These are phyloP conservation scores for Cariama cristata DNA, from an alignment of 2,113 vertebrate genomes.

Conservation along the genomic window DNA sequence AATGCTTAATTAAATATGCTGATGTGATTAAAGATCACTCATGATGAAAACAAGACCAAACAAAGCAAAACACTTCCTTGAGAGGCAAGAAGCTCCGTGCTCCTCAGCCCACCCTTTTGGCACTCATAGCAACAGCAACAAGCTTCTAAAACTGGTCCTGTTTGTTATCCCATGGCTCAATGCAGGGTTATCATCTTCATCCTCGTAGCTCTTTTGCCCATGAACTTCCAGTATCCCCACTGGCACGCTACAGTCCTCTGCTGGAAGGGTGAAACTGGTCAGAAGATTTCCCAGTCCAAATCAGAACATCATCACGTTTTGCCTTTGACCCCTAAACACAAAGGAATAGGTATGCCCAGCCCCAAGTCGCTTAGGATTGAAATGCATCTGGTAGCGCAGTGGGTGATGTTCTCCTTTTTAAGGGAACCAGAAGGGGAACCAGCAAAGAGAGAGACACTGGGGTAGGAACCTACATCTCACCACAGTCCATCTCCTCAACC, in stretches of 20 bases:
- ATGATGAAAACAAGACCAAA: background rate
- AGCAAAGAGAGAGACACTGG: background rate
- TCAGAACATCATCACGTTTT: background rate
- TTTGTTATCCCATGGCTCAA: background rate
- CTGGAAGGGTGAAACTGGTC: background rate
- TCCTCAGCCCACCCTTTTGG: background rate
- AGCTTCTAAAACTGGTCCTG: background rate
- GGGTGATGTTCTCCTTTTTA: background rate
- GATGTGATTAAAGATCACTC: background rate
- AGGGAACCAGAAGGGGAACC: background rate
- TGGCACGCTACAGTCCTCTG: background rate
- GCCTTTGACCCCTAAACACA: background rate
- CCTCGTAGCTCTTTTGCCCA: background rate
- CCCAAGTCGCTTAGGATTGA: too few relatives aligned
- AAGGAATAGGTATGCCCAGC: fast-evolving
- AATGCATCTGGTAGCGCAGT: fast-evolving
- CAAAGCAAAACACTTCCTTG: background rate
- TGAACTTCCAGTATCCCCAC: background rate
- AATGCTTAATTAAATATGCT: background rate
- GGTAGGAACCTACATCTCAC: background rate
- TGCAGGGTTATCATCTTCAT: background rate
- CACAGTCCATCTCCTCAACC: too few relatives aligned
- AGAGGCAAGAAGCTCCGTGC: background rate
- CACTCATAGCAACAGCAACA: background rate
- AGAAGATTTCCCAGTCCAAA: background rate